Base-by-base conservation (phyloP, 2,113 vertebrate genomes). In the Sorex fumeus region DNA sequence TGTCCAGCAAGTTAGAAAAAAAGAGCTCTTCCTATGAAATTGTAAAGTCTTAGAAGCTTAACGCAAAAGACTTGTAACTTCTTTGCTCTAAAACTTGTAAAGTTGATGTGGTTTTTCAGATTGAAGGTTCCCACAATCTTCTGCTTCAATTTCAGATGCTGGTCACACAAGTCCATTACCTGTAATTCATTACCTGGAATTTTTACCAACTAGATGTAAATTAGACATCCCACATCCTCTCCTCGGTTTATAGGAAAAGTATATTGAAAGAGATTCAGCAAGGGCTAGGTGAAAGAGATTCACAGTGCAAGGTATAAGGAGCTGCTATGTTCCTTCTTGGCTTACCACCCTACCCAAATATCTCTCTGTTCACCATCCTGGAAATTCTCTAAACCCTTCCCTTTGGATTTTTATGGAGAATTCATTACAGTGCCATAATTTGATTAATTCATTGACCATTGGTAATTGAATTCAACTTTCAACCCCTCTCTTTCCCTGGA, bases 1-100 rank as follows among this genome's bases (percentile, higher is more conserved):
- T 90, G 40, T 12, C 45, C 79, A 93, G 45, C 79, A 85, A 93
- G 40, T 60, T 60, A 21, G 6, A 53, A 85, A 88, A 91, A 85
- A 50, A 50, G 47, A 50, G 8, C 89, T 7, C 45, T 96, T 71
- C 53, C 66, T 62, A 66, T 21, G 10, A 87, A 76, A 74, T 91
- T 89, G 87, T 70, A 60, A 78, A 89, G 43, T 27, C 62, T 67
- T 75, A 80, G 43, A 91, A 91, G 79, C 8, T 60, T 27, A 57
- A 87, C 27, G 8, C 19, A 62, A 79, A 83, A 32, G 47, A 77
- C 9, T 76, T 89, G 64, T 69, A 66, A 34, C 13, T 47, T 2
- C 9, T 88, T 80, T 93, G 43, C 45, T 83, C 88, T 76, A 34
- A 34, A 88, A 84, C 21, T 40, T 6, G 45, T 91, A 43, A 45